Evolutionary conservation across 2,797 vertebrate species (phyloP).

Genomic region (Pogoniulus pusillus): DNA sequence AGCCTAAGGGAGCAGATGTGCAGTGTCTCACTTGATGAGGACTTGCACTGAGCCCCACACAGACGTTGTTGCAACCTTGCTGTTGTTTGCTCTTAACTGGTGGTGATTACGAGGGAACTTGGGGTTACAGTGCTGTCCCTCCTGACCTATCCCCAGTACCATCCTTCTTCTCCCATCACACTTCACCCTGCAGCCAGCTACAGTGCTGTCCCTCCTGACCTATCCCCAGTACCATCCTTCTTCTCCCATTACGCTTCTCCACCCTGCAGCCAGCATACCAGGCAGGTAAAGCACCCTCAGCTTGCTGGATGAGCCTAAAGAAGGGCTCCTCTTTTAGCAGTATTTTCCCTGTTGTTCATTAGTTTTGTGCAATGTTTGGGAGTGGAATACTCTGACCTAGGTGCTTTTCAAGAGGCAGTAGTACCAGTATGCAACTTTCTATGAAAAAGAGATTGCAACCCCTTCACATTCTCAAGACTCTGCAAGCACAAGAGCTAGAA

Average conservation of each 20-base stretch:
- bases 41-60: neutral
- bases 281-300: neutral
- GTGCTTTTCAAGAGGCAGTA: neutral
- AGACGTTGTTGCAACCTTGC: neutral
- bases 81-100: neutral
- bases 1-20: rapidly evolving
- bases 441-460: neutral
- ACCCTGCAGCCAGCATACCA: neutral
- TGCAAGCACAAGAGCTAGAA: neutral
- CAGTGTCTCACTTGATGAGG: neutral
- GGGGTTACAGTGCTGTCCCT: neutral
- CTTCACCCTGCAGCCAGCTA: neutral
- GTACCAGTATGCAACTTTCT: neutral
- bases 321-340: neutral
- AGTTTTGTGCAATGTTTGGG: neutral
- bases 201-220: neutral
- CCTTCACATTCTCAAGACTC: neutral
- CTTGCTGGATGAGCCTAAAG: neutral
- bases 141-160: neutral
- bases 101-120: neutral
- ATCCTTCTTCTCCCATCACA: neutral
- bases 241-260: neutral
- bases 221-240: neutral
- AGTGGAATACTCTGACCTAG: neutral
- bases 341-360: neutral